Base-by-base conservation (phyloP, 2,113 vertebrate genomes). In the Sialia sialis region DNA sequence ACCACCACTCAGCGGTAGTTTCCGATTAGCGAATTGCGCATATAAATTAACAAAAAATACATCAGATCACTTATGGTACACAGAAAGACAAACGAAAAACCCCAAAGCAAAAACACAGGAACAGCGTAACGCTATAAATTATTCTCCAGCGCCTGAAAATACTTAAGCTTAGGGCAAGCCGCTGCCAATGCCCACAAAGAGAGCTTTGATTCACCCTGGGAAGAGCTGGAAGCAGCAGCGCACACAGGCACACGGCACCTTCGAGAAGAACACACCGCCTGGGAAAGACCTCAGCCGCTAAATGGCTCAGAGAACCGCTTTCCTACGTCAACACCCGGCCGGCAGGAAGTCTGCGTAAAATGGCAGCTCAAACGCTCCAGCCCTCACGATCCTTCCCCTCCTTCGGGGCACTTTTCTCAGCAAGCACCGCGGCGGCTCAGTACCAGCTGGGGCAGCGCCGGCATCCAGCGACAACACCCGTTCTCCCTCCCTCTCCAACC, bases 261-360 rank as follows among this genome's bases (percentile, higher is more conserved):
- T 46, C 0, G 15, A 41, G 36, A 66, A 30, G 10, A 51, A 18
- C 36, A 25, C 1, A 1, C 0, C 1, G 21, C 54, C 54, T 4
- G 2, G 5, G 49, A 64, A 21, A 76, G 55, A 18, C 12, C 76
- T 64, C 29, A 2, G 32, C 54, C 29, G 16, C 44, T 16, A 12
- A 27, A 49, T 1, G 5, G 17, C 56, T 19, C 55, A 1, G n/a
- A 30, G 25, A 68, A 2, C 64, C 16, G 69, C 17, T 79, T 7
- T 12, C n/a, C 52, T 4, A 10, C 5, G 23, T 1, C 21, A 64
- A 27, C 48, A 13, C 2, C 3, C 60, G 64, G 54, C 55, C 56
- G n/a, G 26, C 86, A 51, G 39, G 32, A 75, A 90, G 20, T 0
- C 43, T 20, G 38, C 3, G 21, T 13, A 52, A 81, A 73, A 73